Conservation (phyloP, 1,140 invertebrate species). For the Chelonus insularis region DNA sequence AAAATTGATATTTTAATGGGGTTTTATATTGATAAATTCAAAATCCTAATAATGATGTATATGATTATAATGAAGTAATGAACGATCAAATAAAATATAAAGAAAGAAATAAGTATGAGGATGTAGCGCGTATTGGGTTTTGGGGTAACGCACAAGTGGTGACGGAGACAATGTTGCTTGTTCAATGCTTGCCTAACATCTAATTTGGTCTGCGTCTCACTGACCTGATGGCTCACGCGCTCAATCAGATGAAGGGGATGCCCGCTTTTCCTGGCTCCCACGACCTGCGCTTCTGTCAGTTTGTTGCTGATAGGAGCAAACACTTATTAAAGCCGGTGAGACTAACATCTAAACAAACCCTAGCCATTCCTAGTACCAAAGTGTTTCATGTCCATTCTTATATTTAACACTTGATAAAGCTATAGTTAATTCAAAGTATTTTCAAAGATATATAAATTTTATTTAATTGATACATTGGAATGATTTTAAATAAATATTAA, state of each 20-base stretch:
- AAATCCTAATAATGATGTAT: too few species aligned
- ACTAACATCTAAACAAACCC: slow-evolving; percentile 60
- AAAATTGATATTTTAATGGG: too few species aligned
- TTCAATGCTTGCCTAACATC: slow-evolving; percentile 62
- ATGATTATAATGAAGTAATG: too few species aligned
- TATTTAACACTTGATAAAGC: neutral
- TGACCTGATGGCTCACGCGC: slow-evolving; percentile 59
- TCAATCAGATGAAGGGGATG: slow-evolving; percentile 87
- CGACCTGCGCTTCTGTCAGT: slow-evolving; percentile 90
- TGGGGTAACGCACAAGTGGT: slow-evolving; percentile 55
- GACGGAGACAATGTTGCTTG: slow-evolving; percentile 61
- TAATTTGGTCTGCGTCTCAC: slow-evolving; percentile 56
- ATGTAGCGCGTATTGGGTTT: slow-evolving; percentile 3
- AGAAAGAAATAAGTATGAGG: neutral
- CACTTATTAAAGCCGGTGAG: slow-evolving; percentile 94
- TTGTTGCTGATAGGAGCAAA: slow-evolving; percentile 90
- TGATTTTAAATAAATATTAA: too few species aligned
- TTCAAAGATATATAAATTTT: too few species aligned
- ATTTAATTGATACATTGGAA: too few species aligned
- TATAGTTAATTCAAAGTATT: neutral
- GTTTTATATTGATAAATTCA: too few species aligned
- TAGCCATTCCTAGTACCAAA: slow-evolving; percentile 51
- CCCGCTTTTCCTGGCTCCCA: slow-evolving; percentile 89
- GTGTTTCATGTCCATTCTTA: slow-evolving; percentile 23
- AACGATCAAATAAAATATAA: too few species aligned